These are phyloP conservation scores for Hydra vulgaris DNA, from an alignment of 30 jellyfish, hydroid and myxozoan genomes.

Conservation along the genomic window DNA sequence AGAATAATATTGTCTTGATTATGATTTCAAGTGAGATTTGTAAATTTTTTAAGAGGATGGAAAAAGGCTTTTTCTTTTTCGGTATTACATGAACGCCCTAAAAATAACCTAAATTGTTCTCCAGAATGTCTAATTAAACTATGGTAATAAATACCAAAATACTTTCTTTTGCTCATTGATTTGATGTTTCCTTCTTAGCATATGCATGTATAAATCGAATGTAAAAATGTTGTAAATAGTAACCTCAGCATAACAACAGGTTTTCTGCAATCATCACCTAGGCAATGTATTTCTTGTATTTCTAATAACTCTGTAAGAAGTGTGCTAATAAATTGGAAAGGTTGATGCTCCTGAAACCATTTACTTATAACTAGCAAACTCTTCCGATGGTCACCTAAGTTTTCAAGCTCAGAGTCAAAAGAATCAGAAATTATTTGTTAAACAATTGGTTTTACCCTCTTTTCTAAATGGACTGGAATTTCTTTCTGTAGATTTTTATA, in stretches of 20 bases:
- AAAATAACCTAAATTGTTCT: constrained; percentile 4
- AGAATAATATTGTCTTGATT: neutral
- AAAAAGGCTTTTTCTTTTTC: constrained; percentile 18
- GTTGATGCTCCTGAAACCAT: constrained; percentile 9
- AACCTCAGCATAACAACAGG: neutral
- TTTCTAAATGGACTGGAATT: neutral
- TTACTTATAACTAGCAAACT: neutral
- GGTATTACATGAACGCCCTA: neutral
- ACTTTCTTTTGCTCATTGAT: constrained; percentile 3
- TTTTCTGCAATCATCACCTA: neutral
- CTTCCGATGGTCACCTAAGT: neutral
- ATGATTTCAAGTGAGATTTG: constrained; percentile 12
- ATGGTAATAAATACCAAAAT: neutral
- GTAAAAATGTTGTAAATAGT: neutral
- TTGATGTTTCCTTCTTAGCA: neutral
- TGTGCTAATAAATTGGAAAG: neutral
- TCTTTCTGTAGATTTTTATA: no score
- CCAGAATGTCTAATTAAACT: constrained; percentile 7
- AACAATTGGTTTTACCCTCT: neutral
- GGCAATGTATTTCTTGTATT: neutral
- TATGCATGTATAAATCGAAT: neutral
- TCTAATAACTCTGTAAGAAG: neutral
- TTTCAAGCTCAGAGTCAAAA: neutral
- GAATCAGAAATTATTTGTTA: neutral
- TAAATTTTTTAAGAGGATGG: neutral